phyloP scores from a whole-genome alignment of 2,113 vertebrate genomes.

The Pardalotus punctatus region DNA sequence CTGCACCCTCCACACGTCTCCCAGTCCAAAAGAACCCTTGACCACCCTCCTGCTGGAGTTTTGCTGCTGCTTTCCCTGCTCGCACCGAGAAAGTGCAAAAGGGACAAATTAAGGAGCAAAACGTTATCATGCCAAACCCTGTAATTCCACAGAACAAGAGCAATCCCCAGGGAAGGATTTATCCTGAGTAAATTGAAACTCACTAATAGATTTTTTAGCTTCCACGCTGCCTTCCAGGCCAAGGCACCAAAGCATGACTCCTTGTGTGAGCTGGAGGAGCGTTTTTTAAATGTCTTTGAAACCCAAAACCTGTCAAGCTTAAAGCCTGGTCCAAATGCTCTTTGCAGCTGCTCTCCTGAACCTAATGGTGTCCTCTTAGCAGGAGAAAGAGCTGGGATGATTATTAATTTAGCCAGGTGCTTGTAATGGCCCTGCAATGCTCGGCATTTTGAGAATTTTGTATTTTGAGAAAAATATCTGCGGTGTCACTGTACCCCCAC shows the following conservation, averaged over 20 bases:
- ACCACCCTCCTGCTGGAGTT: background rate
- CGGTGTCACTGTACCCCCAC: background rate
- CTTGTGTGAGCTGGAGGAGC: background rate
- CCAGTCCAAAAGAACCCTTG: background rate
- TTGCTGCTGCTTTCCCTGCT: background rate
- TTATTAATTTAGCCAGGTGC: background rate
- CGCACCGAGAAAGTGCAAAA: background rate
- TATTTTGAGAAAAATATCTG: background rate
- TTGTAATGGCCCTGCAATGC: background rate
- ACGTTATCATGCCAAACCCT: background rate
- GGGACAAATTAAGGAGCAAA: background rate
- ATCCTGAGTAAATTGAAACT: background rate
- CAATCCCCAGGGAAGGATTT: background rate
- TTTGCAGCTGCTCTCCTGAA: background rate
- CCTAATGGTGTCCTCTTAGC: background rate
- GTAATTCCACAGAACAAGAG: background rate
- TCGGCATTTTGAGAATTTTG: background rate
- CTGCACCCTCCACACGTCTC: background rate
- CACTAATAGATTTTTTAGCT: constrained; percentile 1
- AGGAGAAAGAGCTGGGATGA: background rate
- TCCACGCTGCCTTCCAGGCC: background rate
- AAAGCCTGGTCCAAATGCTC: background rate
- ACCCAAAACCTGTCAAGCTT: background rate
- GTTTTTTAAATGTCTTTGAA: background rate
- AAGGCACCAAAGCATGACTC: background rate